A percentile compares a stretch with the other conserved stretches of the same genome.
phyloP scores from a whole-genome alignment of 1,140 invertebrate genomes.

The Papilio machaon region DNA sequence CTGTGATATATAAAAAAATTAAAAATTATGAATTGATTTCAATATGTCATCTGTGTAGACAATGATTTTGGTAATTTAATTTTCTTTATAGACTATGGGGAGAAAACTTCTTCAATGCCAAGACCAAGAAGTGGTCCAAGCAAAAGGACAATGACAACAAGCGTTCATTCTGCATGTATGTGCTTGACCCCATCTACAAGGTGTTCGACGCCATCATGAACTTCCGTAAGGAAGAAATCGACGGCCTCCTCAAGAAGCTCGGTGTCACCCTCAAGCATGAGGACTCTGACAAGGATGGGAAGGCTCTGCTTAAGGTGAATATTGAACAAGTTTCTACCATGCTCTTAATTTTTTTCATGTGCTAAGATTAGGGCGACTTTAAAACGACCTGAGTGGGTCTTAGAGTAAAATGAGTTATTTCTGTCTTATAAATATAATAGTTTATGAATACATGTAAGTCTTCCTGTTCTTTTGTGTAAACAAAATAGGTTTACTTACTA shows the following conservation, averaged over 20 bases:
- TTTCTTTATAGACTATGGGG: conserved; percentile 89
- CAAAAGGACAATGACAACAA: conserved; percentile 94
- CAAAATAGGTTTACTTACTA: conserved; percentile 42
- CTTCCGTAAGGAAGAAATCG: conserved; percentile 97
- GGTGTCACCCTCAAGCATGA: conserved; percentile 96
- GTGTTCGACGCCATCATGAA: conserved; percentile 99
- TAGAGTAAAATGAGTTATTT: too few relatives aligned
- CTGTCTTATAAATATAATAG: too few relatives aligned
- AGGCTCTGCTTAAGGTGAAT: conserved; percentile 90
- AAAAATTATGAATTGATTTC: not conserved
- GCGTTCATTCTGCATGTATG: conserved; percentile 99
- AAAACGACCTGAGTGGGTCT: too few relatives aligned
- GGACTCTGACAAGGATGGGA: conserved; percentile 98
- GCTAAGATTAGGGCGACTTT: too few relatives aligned
- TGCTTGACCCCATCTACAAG: conserved; percentile 99
- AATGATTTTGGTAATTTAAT: not conserved
- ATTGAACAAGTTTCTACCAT: conserved; percentile 47
- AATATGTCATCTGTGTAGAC: not conserved
- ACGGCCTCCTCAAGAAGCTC: conserved; percentile 92
- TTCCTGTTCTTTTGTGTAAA: not conserved
- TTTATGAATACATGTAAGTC: too few relatives aligned
- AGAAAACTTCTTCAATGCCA: conserved; percentile 99
- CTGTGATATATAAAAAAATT: conserved; percentile 59
- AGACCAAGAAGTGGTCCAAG: conserved; percentile 99
- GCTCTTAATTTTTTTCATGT: too few relatives aligned